phyloP scores from a whole-genome alignment of 2,113 vertebrate species.

The Budorcas taxicolor region DNA sequence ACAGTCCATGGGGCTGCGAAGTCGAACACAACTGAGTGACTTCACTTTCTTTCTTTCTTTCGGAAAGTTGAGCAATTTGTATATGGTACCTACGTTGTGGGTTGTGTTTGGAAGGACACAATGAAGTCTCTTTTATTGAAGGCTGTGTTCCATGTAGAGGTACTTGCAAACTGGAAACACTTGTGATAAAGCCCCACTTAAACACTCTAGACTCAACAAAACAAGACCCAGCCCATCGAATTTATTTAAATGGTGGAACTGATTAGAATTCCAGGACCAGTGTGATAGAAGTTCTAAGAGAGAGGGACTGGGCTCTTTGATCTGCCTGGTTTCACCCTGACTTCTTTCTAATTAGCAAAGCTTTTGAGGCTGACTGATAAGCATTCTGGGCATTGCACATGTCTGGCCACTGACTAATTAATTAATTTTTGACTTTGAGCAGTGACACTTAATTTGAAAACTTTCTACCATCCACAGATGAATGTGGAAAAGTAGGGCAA shows the following conservation, averaged over 20 bases:
- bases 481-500: constrained; percentile 50
- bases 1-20: background rate
- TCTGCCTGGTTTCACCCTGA: constrained; percentile 65
- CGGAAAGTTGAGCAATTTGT: background rate
- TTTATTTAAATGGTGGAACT: background rate
- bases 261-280: constrained; percentile 61
- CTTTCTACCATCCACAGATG: constrained; percentile 49
- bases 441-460: constrained; percentile 73
- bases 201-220: background rate
- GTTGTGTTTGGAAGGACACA: background rate
- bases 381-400: constrained; percentile 58
- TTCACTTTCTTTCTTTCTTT: background rate
- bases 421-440: constrained; percentile 77
- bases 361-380: constrained; percentile 68
- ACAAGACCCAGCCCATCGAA: background rate
- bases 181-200: background rate
- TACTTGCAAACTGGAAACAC: background rate
- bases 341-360: constrained; percentile 70
- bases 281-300: constrained; percentile 28
- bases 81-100: background rate
- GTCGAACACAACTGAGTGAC: background rate
- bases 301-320: constrained; percentile 57
- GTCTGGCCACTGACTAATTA: constrained; percentile 73
- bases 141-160: background rate
- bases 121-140: background rate